These are phyloP conservation scores for Pogonognathellus flavescens DNA, from an alignment of 1,140 invertebrate species.

Conservation along the genomic window DNA sequence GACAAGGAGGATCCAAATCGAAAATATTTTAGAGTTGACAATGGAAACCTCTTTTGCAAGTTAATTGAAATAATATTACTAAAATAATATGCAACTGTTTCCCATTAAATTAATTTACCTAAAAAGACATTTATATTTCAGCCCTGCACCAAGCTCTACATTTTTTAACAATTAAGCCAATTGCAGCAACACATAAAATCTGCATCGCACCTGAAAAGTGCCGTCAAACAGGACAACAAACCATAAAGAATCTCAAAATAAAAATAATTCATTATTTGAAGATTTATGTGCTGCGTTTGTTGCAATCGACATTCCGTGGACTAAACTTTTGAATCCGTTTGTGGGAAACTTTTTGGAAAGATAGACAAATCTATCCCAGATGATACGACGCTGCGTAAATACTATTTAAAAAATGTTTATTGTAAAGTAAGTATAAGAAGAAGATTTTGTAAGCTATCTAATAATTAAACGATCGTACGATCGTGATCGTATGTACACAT, in stretches of 20 bases:
- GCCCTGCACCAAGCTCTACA: neutral
- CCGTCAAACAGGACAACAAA: neutral
- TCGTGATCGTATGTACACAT: no score
- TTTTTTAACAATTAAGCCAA: neutral
- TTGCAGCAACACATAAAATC: constrained; percentile 1
- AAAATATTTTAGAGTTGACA: neutral
- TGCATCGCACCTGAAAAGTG: neutral
- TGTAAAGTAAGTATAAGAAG: neutral
- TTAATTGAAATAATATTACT: neutral
- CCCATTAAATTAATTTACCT: no score
- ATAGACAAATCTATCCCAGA: neutral
- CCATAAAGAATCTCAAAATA: neutral
- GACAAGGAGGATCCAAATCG: neutral
- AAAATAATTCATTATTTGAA: neutral
- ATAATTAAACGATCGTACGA: no score
- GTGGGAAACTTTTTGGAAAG: neutral
- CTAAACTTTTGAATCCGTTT: neutral
- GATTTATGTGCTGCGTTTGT: neutral
- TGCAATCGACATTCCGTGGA: constrained; percentile 1
- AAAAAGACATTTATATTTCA: no score
- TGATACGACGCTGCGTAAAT: neutral
- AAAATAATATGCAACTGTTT: neutral
- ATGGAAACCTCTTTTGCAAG: neutral
- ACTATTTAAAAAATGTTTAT: neutral
- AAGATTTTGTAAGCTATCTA: neutral